phyloP scores from a whole-genome alignment of 2,888 invertebrate species.

The Timema cristinae region DNA sequence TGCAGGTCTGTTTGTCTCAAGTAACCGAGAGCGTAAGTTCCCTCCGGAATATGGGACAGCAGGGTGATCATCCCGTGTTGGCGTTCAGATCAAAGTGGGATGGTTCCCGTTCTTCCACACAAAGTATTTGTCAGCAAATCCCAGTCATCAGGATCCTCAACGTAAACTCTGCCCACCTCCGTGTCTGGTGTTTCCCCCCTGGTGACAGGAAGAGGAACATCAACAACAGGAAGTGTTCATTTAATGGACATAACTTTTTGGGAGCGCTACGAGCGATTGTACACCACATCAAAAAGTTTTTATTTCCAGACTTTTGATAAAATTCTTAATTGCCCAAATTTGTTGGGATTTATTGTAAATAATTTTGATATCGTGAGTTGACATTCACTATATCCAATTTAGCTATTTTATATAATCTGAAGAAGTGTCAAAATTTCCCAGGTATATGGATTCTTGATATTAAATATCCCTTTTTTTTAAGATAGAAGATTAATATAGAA shows the following conservation, averaged over 20 bases:
- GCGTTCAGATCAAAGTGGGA: constrained; percentile 67
- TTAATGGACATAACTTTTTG: constrained; percentile 15
- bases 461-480: too few relatives aligned
- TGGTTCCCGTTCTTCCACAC: constrained; percentile 57
- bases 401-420: too few relatives aligned
- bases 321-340: too few relatives aligned
- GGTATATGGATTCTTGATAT: too few relatives aligned
- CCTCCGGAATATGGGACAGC: constrained; percentile 68
- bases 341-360: too few relatives aligned
- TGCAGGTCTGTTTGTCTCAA: constrained; percentile 39
- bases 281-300: constrained; percentile 15
- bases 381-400: too few relatives aligned
- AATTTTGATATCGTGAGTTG: too few relatives aligned
- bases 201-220: too few relatives aligned
- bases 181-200: constrained; percentile 75
- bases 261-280: constrained; percentile 13
- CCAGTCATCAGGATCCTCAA: constrained; percentile 95
- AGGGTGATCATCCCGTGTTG: constrained; percentile 86
- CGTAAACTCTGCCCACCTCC: constrained; percentile 88
- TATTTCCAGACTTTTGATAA: too few relatives aligned
- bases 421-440: too few relatives aligned
- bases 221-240: background rate
- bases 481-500: too few relatives aligned
- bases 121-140: constrained; percentile 89
- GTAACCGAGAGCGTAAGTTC: constrained; percentile 69